Base-by-base conservation (phyloP, 2,888 invertebrate genomes). In the Drosophila melanosoma region DNA sequence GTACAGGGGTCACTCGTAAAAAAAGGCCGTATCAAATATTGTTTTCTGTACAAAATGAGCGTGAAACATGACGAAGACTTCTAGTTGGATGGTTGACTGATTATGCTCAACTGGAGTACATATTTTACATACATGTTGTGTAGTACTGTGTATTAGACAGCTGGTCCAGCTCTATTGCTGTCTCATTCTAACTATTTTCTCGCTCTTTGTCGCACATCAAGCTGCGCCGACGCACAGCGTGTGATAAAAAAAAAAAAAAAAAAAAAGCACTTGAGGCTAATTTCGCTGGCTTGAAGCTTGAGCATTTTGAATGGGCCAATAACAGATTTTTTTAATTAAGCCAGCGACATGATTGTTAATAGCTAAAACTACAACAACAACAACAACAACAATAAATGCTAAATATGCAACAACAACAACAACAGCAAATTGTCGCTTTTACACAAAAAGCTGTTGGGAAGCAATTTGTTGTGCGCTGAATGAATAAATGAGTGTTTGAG, bases 211-310 rank as follows among this genome's bases (percentile, higher is more conserved):
- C 65, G 26, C 58, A 49, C 57, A 26, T 36, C 36, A 45, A 17
- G 35, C 58, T 71, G 84, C 84, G 89, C 89, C 61, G 64, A 73
- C 82, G 89, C 85, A 85, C 88, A 89, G 85, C 87, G 66, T 87
- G 89, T 66, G 63, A 67, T 67, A 67, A 56, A 66, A 63, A 66
- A 63, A 68, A 67, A 56, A 66, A 63, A 66, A 63, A 68, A 29
- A 29, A 29, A 29, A 29, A 29, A 29, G 54, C 85, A 86, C 90
- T 86, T 87, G 82, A 89, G 81, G 90, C 86, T 85, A 89, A 89
- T 86, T 87, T 89, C 62, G 64, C 76, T 70, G 81, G 81, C 81
- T 52, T 63, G 77, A 42, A 67, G 63, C 52, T 53, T 35, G 23
- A 61, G 59, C 64, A 69, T 74, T 77, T 61, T 49, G 63, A 71